Base-by-base conservation (phyloP, 2,888 invertebrate species). In the Oxycera nigricornis region DNA sequence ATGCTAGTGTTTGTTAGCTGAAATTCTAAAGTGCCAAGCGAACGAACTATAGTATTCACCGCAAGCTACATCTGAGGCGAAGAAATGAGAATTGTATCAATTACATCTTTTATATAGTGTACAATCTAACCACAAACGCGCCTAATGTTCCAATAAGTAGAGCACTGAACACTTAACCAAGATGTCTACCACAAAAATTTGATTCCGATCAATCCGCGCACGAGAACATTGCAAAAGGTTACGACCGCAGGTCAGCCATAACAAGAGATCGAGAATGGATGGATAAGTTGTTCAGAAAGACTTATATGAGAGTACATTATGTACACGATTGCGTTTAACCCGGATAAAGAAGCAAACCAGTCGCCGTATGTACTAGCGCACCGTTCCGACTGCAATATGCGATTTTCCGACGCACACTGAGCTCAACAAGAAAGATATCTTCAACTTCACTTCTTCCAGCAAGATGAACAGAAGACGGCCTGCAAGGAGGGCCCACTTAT, bases 61-160 rank as follows among this genome's bases (percentile, higher is more conserved):
- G n/a, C n/a, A n/a, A n/a, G n/a, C n/a, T n/a, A n/a, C n/a, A n/a
- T n/a, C n/a, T n/a, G n/a, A n/a, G n/a, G n/a, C n/a, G n/a, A n/a
- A n/a, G n/a, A n/a, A n/a, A n/a, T n/a, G n/a, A n/a, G 24, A 65
- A 41, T 65, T 65, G 35, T 35, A 65, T 65, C 30, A 65, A 65
- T 65, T 65, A 41, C 65, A 65, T 14, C 17, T 61, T 31, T 22
- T 39, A 24, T 55, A 24, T 9, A 59, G 26, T 11, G 41, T 41
- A 65, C 35, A 65, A 41, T 2, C 14, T 22, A 41, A 65, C 65
- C 65, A 22, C 65, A 65, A 65, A 65, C 14, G 39, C 22, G 26
- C 22, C 41, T 31, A 4, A 4, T n/a, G 24, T n/a, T 65, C 39
- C 14, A 39, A 39, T 39, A 39, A 41, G 11, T 17, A 39, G 7